These are phyloP conservation scores for Eulemur mongoz DNA, from an alignment of 2,797 vertebrate genomes.

Conservation along the genomic window DNA sequence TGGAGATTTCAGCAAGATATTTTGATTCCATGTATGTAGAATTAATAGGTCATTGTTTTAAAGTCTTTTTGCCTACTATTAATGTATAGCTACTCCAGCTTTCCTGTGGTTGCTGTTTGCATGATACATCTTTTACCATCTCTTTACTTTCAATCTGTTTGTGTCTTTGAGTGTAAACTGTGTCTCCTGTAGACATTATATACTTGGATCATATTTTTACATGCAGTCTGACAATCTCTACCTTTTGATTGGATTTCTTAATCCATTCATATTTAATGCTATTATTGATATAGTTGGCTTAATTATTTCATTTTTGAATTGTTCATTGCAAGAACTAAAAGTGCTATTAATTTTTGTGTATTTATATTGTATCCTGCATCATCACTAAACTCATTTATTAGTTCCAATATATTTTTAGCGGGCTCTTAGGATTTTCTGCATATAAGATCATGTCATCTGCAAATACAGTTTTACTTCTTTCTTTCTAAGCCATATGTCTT, in stretches of 20 bases:
- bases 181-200: background rate
- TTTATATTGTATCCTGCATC: background rate
- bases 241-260: constrained; percentile 15
- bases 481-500: background rate
- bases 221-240: background rate
- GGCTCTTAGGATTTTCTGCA: constrained; percentile 8
- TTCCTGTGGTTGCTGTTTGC: background rate
- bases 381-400: background rate
- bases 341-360: background rate
- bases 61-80: background rate
- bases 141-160: background rate
- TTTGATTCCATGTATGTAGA: background rate
- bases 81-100: background rate
- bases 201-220: background rate
- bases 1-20: constrained; percentile 9
- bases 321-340: background rate
- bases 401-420: background rate
- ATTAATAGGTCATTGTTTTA: constrained; percentile 16
- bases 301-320: constrained; percentile 39
- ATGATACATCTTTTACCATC: background rate
- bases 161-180: constrained; percentile 1
- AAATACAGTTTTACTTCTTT: background rate
- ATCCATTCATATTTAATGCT: constrained; percentile 6
- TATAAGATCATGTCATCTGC: background rate
- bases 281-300: background rate